phyloP scores from a whole-genome alignment of 2,888 invertebrate species.

The Ischnura elegans region DNA sequence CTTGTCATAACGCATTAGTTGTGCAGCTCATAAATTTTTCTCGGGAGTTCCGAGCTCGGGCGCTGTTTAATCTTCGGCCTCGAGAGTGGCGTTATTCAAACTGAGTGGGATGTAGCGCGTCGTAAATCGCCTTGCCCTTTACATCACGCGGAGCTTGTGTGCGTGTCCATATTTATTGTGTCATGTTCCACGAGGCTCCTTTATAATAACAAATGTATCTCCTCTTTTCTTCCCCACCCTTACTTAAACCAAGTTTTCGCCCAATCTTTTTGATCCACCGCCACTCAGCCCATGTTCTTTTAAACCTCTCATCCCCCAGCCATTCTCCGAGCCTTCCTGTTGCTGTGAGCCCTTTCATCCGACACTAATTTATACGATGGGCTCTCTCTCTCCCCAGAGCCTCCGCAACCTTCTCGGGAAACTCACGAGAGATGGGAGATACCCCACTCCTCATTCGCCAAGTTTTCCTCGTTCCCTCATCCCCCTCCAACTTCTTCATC shows the following conservation, averaged over 20 bases:
- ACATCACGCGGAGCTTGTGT: neutral
- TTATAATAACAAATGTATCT: neutral
- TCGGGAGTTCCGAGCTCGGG: neutral
- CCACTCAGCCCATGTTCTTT: neutral
- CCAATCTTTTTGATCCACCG: neutral
- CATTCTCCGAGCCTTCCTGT: neutral
- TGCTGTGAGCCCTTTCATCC: neutral
- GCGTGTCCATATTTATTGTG: slow-evolving; percentile 31
- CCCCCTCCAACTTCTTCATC: neutral
- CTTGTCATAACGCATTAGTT: slow-evolving; percentile 17
- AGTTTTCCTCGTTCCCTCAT: neutral
- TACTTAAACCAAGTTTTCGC: neutral
- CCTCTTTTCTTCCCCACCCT: neutral
- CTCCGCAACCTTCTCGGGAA: neutral
- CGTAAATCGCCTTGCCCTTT: slow-evolving; percentile 9
- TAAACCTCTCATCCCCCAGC: neutral
- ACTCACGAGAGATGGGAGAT: neutral
- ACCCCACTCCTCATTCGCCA: neutral
- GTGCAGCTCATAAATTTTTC: neutral
- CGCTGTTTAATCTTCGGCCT: slow-evolving; percentile 23
- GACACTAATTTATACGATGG: neutral
- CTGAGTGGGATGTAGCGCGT: neutral
- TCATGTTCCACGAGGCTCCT: slow-evolving; percentile 15
- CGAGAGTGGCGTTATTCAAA: neutral
- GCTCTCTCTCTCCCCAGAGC: neutral